Evolutionary conservation across 1,140 invertebrate genomes (phyloP), one percentile per base, ranked within the genome.

Genomic region (Nebria ingens): DNA sequence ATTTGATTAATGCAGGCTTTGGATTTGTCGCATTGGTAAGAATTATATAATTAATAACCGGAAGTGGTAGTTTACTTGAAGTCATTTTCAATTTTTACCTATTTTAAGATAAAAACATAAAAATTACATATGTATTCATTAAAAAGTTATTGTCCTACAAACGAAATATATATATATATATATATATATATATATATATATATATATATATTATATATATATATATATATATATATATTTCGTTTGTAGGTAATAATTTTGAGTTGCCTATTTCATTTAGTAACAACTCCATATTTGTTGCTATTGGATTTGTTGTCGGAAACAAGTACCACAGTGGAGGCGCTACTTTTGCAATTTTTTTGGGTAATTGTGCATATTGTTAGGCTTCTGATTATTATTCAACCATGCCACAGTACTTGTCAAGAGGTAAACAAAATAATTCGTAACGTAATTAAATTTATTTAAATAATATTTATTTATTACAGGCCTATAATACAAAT

Each of bases 191-290:
- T n/a, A n/a, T n/a, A n/a, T n/a, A n/a, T n/a, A n/a, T n/a, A n/a
- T n/a, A n/a, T n/a, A n/a, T n/a, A n/a, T n/a, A n/a, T n/a, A n/a
- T n/a, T n/a, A n/a, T n/a, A n/a, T n/a, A n/a, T n/a, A n/a, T n/a
- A n/a, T n/a, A n/a, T n/a, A n/a, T n/a, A n/a, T n/a, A n/a, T n/a
- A 4, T 45, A 45, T 12, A 45, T 29, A 4, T 6, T 45, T 45
- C 9, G 9, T 12, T 45, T 45, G 4, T 17, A 45, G 40, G 17
- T 45, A 12, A 45, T 45, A 12, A 17, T 45, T 45, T 4, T 17
- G 17, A 45, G 40, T 45, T 45, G 40, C 17, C 15, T 45, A 45
- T 17, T 45, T 9, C 40, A 45, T 45, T 45, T 45, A 45, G 40
- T 45, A 45, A 45, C 40, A 9, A 45, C 40, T 12, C 40, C 40